Conservation (phyloP, 1,140 invertebrate genomes). For the Rhynchophorus ferrugineus region DNA sequence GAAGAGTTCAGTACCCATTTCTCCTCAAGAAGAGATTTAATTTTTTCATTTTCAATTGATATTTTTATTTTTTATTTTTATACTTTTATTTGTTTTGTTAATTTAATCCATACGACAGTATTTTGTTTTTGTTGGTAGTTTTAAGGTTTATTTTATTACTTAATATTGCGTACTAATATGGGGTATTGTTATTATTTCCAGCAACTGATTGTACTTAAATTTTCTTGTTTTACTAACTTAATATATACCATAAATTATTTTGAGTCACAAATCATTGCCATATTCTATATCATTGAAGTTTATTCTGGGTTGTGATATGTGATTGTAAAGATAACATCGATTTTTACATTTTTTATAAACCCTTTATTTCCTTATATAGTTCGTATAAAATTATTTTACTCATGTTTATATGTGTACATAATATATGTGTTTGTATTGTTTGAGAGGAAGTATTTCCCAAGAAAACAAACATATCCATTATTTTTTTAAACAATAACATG, state of each 20-base stretch:
- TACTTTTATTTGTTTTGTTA: background rate
- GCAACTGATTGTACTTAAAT: no score
- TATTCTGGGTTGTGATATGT: slow-evolving; percentile 5
- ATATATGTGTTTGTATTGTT: background rate
- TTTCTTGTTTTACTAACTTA: no score
- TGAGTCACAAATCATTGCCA: background rate
- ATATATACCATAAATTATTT: no score
- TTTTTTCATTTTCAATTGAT: background rate
- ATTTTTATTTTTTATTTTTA: slow-evolving; percentile 1
- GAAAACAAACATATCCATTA: background rate
- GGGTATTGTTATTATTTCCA: no score
- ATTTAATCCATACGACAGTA: no score
- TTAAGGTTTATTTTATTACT: no score
- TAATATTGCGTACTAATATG: no score
- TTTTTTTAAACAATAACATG: background rate
- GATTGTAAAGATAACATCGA: slow-evolving; percentile 6
- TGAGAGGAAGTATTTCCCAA: slow-evolving; percentile 1
- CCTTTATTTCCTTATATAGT: slow-evolving; percentile 1
- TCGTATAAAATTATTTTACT: slow-evolving; percentile 1
- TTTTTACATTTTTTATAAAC: slow-evolving; percentile 2
- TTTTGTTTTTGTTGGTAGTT: no score
- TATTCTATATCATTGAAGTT: background rate
- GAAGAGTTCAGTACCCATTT: slow-evolving; percentile 46
- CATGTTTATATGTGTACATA: background rate
- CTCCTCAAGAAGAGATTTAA: background rate